phyloP scores from a whole-genome alignment of 2,888 invertebrate genomes.

The Hetaerina titia region DNA sequence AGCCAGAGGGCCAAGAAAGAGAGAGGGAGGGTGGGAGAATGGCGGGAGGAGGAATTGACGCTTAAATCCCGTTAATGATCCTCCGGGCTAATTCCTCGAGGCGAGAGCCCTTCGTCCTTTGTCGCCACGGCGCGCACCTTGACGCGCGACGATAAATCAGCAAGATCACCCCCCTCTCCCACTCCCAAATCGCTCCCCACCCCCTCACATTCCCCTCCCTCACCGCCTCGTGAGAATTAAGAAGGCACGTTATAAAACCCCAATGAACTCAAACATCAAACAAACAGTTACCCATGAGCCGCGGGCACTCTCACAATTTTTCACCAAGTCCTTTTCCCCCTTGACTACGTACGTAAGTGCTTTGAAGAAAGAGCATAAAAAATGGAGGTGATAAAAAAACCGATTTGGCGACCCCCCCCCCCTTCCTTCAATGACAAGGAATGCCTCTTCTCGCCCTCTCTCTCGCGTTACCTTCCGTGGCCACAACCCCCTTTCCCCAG shows the following conservation, averaged over 20 bases:
- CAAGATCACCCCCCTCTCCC: background rate
- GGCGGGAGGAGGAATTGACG: background rate
- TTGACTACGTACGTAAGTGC: background rate
- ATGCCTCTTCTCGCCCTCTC: background rate
- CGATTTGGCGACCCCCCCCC: background rate
- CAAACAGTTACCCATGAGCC: constrained; percentile 12
- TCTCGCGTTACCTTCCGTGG: background rate
- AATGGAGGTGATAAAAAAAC: background rate
- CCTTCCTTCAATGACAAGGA: too few relatives aligned
- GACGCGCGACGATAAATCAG: constrained; percentile 24
- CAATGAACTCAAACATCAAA: constrained; percentile 15
- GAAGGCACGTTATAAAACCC: constrained; percentile 33
- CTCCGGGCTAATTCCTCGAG: background rate
- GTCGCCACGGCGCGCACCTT: background rate
- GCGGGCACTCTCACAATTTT: background rate
- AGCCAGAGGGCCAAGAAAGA: background rate
- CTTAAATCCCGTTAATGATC: constrained; percentile 2
- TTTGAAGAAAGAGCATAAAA: background rate
- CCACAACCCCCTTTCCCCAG: background rate
- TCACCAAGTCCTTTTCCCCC: background rate
- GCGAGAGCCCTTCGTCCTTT: background rate
- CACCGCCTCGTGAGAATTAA: constrained; percentile 18
- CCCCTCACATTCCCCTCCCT: too few relatives aligned
- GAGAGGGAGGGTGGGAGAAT: background rate
- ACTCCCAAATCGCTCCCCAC: too few relatives aligned